Evolutionary conservation across 2,113 vertebrate genomes (phyloP).

Genomic region (Charadrius vociferus): DNA sequence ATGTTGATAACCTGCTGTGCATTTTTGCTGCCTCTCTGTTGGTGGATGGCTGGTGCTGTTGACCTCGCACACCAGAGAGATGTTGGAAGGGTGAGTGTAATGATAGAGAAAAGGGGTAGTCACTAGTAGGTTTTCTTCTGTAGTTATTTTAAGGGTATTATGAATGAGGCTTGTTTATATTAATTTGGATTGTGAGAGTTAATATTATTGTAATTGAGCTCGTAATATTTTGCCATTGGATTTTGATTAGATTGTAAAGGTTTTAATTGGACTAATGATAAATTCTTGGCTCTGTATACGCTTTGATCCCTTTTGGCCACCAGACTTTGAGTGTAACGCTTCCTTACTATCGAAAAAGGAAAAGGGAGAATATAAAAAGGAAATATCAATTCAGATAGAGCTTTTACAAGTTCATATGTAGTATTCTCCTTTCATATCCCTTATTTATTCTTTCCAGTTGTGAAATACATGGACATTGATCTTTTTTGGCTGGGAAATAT

Average conservation of each 20-base stretch:
- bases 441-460: neutral
- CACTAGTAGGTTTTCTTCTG: neutral
- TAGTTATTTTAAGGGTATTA: neutral
- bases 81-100: neutral
- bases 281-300: neutral
- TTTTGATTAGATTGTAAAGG: neutral
- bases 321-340: neutral
- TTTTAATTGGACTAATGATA: neutral
- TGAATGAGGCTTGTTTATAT: neutral
- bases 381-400: neutral
- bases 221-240: neutral
- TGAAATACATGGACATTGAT: neutral
- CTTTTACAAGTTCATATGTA: neutral
- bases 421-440: neutral
- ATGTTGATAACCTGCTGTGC: neutral
- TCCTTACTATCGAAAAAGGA: neutral
- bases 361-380: neutral
- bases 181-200: neutral
- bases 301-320: neutral
- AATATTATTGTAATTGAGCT: neutral
- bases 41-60: neutral
- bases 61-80: neutral
- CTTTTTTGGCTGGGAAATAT: neutral
- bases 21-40: neutral
- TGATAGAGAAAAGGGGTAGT: neutral